Evolutionary conservation across 2,113 vertebrate genomes (phyloP), one percentile per base, ranked within the genome.

Genomic region (Phoenicopterus ruber): DNA sequence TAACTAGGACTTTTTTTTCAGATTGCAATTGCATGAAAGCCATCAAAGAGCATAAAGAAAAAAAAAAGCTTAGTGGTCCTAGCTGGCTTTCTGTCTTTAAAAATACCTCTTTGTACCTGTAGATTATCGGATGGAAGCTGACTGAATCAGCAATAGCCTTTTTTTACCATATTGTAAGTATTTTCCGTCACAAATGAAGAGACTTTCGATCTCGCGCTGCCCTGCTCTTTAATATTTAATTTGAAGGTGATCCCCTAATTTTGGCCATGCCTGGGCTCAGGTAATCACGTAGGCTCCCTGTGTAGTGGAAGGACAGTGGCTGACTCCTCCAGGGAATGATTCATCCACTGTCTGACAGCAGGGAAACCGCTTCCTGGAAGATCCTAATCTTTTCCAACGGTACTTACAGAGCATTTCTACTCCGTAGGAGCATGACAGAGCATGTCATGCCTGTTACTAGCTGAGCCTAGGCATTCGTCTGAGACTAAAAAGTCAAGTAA

Each of bases 21-120:
- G 80, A 86, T 18, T 7, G 4, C 40, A 96, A 91, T 94, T 90
- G 61, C 78, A 72, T 79, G 70, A 82, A 93, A 93, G 89, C 82
- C 91, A 90, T 93, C 86, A 94, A 89, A 91, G 31, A 79, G 26
- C 46, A 62, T 66, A 22, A 82, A 65, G 62, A 40, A 90, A 34
- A 44, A 63, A 62, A 49, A 67, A 38, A 42, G 3, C 76, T 24
- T 44, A 61, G 14, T 59, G 36, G n/a, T 65, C 25, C 52, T 91
- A 47, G 59, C 31, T 91, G 77, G 44, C 49, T 94, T 95, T 93
- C 77, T 91, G 24, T 61, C 74, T 91, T 95, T 82, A 94, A 91
- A 94, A 94, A 89, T 79, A 57, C 52, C 20, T 50, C 50, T 86
- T 18, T 77, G 16, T 86, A 73, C 50, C 55, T 86, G 50, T 50